Percentiles rank a stretch among this genome's conserved stretches.
These are phyloP conservation scores for Leptocoma aspasia DNA, from an alignment of 2,113 vertebrate species.

Conservation along the genomic window DNA sequence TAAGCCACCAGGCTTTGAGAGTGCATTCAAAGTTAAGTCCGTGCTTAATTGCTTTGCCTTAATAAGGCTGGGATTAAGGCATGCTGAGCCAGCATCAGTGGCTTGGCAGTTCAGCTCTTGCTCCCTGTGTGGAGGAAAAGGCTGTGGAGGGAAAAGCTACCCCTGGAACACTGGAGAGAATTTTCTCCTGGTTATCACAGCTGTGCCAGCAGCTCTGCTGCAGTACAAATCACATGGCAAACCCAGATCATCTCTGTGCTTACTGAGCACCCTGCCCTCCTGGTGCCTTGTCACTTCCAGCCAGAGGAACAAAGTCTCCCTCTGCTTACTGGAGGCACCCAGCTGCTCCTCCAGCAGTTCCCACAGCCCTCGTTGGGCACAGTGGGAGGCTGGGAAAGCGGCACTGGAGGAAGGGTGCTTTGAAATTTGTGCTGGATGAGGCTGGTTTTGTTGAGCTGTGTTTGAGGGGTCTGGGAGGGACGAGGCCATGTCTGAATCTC, in stretches of 20 bases:
- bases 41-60: slow-evolving; percentile 30
- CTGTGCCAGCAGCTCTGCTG: slow-evolving; percentile 56
- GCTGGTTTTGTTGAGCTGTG: background rate
- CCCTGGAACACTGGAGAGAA: background rate
- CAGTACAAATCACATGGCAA: slow-evolving; percentile 51
- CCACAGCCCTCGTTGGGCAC: accelerated
- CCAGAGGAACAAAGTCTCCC: background rate
- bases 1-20: background rate
- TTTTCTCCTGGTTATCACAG: slow-evolving; percentile 25
- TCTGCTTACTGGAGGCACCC: background rate
- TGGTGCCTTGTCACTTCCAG: background rate
- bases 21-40: background rate
- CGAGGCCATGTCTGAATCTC: background rate
- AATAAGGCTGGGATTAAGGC: background rate
- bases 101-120: background rate
- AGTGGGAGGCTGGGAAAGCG: background rate
- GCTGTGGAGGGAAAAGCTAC: background rate
- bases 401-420: background rate
- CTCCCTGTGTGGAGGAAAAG: background rate
- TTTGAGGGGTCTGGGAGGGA: background rate
- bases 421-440: background rate
- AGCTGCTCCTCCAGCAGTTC: background rate
- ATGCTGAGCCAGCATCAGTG: background rate
- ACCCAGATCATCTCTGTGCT: background rate
- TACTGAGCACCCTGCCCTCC: background rate